Conservation (phyloP, 1,140 invertebrate species). For the Heliconius eleuchia region DNA sequence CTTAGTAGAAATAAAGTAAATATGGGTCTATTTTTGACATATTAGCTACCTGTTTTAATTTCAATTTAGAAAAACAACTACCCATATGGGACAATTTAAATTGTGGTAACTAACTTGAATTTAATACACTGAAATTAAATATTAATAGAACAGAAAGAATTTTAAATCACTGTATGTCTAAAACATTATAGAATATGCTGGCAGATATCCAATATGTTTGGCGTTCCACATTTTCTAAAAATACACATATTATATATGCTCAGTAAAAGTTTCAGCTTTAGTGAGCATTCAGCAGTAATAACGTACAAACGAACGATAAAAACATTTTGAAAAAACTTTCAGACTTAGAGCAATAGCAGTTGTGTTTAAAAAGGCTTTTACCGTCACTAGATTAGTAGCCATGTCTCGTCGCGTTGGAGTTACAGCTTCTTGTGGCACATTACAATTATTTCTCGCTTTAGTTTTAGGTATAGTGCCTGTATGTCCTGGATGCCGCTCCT, state of each 20-base stretch:
- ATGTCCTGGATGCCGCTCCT: conserved; percentile 73
- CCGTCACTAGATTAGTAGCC: conserved; percentile 75
- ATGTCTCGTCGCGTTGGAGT: conserved; percentile 80
- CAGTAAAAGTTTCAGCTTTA: conserved; percentile 60
- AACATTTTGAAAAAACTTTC: not conserved
- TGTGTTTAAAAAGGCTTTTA: conserved; percentile 43
- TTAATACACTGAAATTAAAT: conserved; percentile 36
- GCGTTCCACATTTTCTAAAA: conserved; percentile 64
- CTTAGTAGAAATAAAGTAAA: not conserved
- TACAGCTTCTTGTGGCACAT: conserved; percentile 80
- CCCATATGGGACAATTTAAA: conserved; percentile 60
- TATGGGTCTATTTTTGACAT: not conserved
- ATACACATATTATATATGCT: conserved; percentile 58
- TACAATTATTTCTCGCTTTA: conserved; percentile 77
- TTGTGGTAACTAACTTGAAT: conserved; percentile 29
- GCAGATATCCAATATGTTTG: conserved; percentile 63
- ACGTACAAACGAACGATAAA: conserved; percentile 10
- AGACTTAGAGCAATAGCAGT: not conserved
- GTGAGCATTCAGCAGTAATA: conserved; percentile 19
- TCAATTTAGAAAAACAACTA: conserved; percentile 76
- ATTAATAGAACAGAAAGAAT: conserved; percentile 46
- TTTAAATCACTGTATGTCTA: conserved; percentile 33
- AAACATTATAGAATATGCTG: conserved; percentile 54
- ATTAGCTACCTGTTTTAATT: conserved; percentile 65
- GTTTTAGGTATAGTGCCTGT: conserved; percentile 80